Evolutionary conservation across 2,797 vertebrate species (phyloP).

Genomic region (Poecilia picta): DNA sequence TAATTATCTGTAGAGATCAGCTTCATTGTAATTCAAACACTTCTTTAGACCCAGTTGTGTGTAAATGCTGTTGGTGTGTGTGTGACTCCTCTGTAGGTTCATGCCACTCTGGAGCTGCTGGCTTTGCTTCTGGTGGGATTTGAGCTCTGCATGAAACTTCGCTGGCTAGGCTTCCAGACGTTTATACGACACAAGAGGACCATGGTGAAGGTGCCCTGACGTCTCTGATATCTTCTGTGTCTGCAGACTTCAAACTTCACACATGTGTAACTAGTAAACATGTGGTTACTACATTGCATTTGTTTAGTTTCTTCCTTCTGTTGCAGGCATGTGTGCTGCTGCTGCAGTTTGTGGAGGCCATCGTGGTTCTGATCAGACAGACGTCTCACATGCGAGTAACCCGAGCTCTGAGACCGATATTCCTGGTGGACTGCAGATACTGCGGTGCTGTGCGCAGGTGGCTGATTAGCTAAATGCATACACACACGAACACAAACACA

Average conservation of each 20-base stretch:
- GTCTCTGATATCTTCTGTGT: neutral
- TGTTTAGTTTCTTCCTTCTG: constrained; percentile 20
- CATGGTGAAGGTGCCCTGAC: constrained; percentile 89
- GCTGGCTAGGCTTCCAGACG: constrained; percentile 94
- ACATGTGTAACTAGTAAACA: neutral
- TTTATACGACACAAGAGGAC: constrained; percentile 96
- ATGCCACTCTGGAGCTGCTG: constrained; percentile 94
- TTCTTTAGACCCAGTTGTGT: neutral
- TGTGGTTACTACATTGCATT: constrained; percentile 4
- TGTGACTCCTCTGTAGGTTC: constrained; percentile 81
- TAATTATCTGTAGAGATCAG: neutral
- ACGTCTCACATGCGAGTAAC: constrained; percentile 95
- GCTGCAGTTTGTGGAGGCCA: constrained; percentile 95
- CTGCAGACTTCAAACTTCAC: neutral
- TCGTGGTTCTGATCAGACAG: constrained; percentile 94
- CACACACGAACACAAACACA: neutral
- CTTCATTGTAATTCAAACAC: neutral
- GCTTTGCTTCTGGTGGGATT: constrained; percentile 92
- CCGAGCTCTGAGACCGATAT: constrained; percentile 95
- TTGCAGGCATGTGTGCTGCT: constrained; percentile 89
- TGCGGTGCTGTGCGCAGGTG: constrained; percentile 95
- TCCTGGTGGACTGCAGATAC: constrained; percentile 97
- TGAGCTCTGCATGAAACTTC: constrained; percentile 95
- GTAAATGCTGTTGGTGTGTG: neutral
- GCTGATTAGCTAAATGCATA: neutral